Base-by-base conservation (phyloP, 2,888 invertebrate species). In the Cephus rjabovi region DNA sequence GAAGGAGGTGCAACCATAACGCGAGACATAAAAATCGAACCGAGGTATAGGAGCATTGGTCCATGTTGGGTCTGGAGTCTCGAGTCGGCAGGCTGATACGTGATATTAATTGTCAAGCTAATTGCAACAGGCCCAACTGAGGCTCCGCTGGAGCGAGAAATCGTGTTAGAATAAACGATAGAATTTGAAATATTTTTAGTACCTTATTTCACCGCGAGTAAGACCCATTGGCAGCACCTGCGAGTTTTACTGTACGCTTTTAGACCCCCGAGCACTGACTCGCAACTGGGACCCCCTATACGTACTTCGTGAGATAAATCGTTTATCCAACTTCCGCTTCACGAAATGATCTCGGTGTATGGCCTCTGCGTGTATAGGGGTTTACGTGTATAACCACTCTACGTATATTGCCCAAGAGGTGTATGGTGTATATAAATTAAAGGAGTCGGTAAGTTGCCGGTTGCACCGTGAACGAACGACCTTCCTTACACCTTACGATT, bases 401-500 rank as follows among this genome's bases (percentile, higher is more conserved):
- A 40, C 40, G 40, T 40, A 40, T 40, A 15, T 15, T 40, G 23
- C 23, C 56, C 73, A 77, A 79, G 76, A 79, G 78, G 81, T 80
- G 75, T 69, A 79, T 76, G 75, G 33, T 76, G 79, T 74, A 84
- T 80, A 84, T 86, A 83, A 82, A 85, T 85, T 83, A 81, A 81
- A 35, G 75, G 82, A 76, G 77, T 73, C 35, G 75, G 79, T 76
- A 79, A 77, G 75, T 73, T 79, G 76, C 79, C 80, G 12, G 74
- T 56, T 40, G 40, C 68, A 74, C 34, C 77, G 77, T 74, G 80
- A 74, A 76, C 75, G 79, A 84, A 84, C 81, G 78, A 81, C 84
- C 83, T 85, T 87, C 80, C 83, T 84, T 83, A 83, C 85, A 81
- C 84, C 83, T 82, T 76, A 83, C 87, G 87, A 87, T 87, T 87